Evolutionary conservation across 2,888 invertebrate species (phyloP).

Genomic region (Tipula helvola): DNA sequence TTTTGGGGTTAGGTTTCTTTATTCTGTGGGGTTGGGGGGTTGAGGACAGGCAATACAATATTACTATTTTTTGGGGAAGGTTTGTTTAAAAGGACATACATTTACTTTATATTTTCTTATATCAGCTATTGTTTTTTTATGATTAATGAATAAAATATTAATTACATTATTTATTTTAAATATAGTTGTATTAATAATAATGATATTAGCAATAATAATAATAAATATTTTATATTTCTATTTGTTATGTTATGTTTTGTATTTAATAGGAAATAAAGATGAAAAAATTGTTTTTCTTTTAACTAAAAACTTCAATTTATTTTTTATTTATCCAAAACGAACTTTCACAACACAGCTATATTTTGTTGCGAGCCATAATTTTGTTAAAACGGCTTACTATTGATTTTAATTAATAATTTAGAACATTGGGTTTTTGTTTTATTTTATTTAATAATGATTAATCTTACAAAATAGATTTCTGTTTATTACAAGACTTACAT

Average conservation of each 20-base stretch:
- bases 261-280: not conserved
- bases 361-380: not conserved
- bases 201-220: conserved; percentile 5
- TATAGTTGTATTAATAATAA: not conserved
- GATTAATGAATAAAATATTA: conserved; percentile 6
- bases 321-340: conserved; percentile 4
- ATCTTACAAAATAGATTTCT: conserved; percentile 6
- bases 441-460: not conserved
- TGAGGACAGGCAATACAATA: not conserved
- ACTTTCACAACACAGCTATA: not conserved
- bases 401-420: not conserved
- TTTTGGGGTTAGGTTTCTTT: not conserved
- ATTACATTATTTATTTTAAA: not conserved
- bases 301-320: not conserved
- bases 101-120: conserved; percentile 4
- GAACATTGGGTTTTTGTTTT: not conserved
- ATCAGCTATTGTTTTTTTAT: conserved; percentile 8
- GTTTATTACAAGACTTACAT: conserved; percentile 6
- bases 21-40: not conserved
- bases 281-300: not conserved
- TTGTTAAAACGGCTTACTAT: not conserved
- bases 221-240: not conserved
- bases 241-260: conserved; percentile 7
- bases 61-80: no score
- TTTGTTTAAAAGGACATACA: not conserved